Evolutionary conservation across 1,140 invertebrate genomes (phyloP), one percentile per base, ranked within the genome.

Genomic region (Drosophila pruinosa): DNA sequence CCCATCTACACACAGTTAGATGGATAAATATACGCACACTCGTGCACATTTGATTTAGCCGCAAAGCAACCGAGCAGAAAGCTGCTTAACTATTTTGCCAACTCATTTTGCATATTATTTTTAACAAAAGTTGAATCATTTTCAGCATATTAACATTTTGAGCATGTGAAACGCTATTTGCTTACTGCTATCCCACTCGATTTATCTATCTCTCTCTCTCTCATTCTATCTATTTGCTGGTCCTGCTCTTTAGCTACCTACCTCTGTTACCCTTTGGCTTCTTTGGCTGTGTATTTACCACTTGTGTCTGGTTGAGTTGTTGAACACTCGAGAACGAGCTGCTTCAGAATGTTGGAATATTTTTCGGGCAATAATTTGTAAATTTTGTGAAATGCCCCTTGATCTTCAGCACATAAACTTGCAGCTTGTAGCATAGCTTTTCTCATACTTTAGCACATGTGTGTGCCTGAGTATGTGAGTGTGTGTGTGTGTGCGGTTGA

Each of bases 41-140:
- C n/a, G 17, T 39, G 31, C 38, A 47, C 39, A 63, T 65, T 71
- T 69, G 22, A 74, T 53, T 62, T 73, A 53, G 57, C 70, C 70
- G 53, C 63, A 68, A 64, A 78, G 61, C 76, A 73, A 38, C 58
- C 74, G 57, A 77, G 74, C 70, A 24, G 75, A 78, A 73, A 78
- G 69, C 76, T 64, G 63, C 73, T 81, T 58, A 81, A 81, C 78
- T 77, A 81, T 81, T 57, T 77, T 81, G 59, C 63, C 73, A 59
- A 62, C 73, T 81, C 58, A 73, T 73, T 81, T 81, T 72, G 62
- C 63, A 81, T 81, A 65, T 81, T 81, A 81, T 80, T 80, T 59
- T 76, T 57, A 68, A 56, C 78, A 77, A 76, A 81, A 75, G 72
- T 80, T 79, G 62, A 72, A 72, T 75, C 69, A 72, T 80, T 80